Conservation (phyloP, 2,888 invertebrate genomes). For the Ophion obscuratus region DNA sequence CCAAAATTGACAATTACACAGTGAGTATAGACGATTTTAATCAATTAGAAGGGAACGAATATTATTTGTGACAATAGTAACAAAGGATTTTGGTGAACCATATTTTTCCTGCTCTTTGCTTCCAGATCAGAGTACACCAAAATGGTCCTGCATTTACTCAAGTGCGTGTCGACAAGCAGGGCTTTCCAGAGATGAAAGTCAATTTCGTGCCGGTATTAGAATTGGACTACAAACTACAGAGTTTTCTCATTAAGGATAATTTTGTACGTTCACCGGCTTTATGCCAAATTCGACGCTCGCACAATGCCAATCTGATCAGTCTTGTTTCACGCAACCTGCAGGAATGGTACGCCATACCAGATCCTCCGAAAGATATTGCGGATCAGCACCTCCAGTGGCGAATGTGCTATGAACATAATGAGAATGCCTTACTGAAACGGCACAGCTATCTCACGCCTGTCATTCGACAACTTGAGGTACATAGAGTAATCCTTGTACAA, state of each 20-base stretch:
- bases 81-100: not conserved
- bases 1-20: no score
- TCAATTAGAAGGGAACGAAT: no score
- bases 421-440: constrained; percentile 84
- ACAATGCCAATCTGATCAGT: not conserved
- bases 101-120: not conserved
- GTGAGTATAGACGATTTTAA: not conserved
- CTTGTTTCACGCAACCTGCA: constrained; percentile 70
- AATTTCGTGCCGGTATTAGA: no score
- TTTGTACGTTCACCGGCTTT: constrained; percentile 7
- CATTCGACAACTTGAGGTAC: constrained; percentile 77
- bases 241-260: constrained; percentile 57
- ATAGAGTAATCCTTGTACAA: no score
- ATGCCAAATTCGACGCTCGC: no score
- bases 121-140: constrained; percentile 81
- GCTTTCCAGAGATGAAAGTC: no score
- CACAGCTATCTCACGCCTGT: constrained; percentile 77
- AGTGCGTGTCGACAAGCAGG: no score
- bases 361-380: constrained; percentile 58
- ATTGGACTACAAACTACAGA: constrained; percentile 75
- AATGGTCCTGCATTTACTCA: not conserved
- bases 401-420: constrained; percentile 73
- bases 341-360: constrained; percentile 86
- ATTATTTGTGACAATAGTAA: no score
- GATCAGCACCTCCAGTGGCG: constrained; percentile 76